Percentiles rank a stretch among this genome's conserved stretches.
These are phyloP conservation scores for Andrena camellia DNA, from an alignment of 2,888 invertebrate genomes.

Conservation along the genomic window DNA sequence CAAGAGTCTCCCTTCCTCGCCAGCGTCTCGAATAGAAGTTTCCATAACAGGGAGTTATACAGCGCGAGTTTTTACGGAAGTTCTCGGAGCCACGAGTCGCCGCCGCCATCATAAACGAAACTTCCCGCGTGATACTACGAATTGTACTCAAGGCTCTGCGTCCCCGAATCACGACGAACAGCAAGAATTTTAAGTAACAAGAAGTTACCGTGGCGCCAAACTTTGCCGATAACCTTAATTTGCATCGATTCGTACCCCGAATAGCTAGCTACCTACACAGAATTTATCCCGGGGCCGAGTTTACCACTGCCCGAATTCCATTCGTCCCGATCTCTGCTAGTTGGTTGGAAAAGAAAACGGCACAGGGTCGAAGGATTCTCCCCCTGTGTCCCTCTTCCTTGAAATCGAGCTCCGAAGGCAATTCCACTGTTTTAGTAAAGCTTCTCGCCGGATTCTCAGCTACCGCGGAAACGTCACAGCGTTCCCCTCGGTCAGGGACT, in stretches of 20 bases:
- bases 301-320: background rate
- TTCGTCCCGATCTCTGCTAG: background rate
- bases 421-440: background rate
- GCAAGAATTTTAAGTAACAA: background rate
- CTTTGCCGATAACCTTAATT: constrained; percentile 5
- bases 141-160: constrained; percentile 8
- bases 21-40: background rate
- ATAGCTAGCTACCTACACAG: background rate
- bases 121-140: constrained; percentile 2
- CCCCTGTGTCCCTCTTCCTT: no score
- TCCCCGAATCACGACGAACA: constrained; percentile 8
- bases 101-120: constrained; percentile 30
- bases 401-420: no score
- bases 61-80: background rate
- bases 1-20: background rate
- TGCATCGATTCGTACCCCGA: background rate
- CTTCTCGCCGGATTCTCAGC: no score
- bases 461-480: background rate
- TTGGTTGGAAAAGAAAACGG: no score
- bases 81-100: constrained; percentile 6
- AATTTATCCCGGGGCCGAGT: background rate
- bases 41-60: constrained; percentile 30
- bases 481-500: background rate
- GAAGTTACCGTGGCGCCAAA: background rate
- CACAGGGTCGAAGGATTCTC: no score